Percentiles rank a stretch among this genome's conserved stretches.
These are phyloP conservation scores for Zaprionus bogoriensis DNA, from an alignment of 2,888 invertebrate species.

Conservation along the genomic window DNA sequence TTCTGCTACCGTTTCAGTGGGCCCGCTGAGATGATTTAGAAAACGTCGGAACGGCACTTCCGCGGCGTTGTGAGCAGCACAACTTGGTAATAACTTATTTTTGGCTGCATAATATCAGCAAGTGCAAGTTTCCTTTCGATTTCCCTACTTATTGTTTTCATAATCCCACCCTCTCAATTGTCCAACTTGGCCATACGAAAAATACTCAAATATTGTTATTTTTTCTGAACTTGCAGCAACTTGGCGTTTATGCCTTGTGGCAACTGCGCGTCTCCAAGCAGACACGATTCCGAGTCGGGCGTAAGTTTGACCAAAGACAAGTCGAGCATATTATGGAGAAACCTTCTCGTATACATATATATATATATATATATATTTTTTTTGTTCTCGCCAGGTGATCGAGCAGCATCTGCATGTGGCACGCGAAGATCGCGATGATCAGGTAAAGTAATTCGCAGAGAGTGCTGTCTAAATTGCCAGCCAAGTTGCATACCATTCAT, in stretches of 20 bases:
- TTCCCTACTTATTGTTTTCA: slow-evolving; percentile 1
- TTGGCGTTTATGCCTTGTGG: slow-evolving; percentile 42
- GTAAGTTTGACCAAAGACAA: slow-evolving; percentile 42
- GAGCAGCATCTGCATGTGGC: slow-evolving; percentile 7
- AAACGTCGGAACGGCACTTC: slow-evolving; percentile 22
- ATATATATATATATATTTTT: no score
- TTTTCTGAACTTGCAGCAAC: slow-evolving; percentile 65
- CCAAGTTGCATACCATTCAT: no score
- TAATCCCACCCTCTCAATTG: not conserved
- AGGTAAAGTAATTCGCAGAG: slow-evolving; percentile 38
- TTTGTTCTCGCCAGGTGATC: slow-evolving; percentile 28
- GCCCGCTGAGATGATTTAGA: slow-evolving; percentile 24
- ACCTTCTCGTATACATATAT: slow-evolving; percentile 16
- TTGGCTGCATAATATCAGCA: slow-evolving; percentile 22
- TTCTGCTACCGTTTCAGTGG: slow-evolving; percentile 54
- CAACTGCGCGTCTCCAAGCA: slow-evolving; percentile 49
- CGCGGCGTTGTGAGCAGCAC: slow-evolving; percentile 29
- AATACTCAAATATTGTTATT: slow-evolving; percentile 55
- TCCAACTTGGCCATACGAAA: slow-evolving; percentile 1
- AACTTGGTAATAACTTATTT: slow-evolving; percentile 57
- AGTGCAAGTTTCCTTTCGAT: slow-evolving; percentile 27
- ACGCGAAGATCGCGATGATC: slow-evolving; percentile 11
- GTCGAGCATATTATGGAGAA: slow-evolving; percentile 45
- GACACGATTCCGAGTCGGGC: slow-evolving; percentile 55
- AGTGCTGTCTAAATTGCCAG: slow-evolving; percentile 10